These are phyloP conservation scores for Diachasmimorpha longicaudata DNA, from an alignment of 1,140 invertebrate genomes.

Conservation along the genomic window DNA sequence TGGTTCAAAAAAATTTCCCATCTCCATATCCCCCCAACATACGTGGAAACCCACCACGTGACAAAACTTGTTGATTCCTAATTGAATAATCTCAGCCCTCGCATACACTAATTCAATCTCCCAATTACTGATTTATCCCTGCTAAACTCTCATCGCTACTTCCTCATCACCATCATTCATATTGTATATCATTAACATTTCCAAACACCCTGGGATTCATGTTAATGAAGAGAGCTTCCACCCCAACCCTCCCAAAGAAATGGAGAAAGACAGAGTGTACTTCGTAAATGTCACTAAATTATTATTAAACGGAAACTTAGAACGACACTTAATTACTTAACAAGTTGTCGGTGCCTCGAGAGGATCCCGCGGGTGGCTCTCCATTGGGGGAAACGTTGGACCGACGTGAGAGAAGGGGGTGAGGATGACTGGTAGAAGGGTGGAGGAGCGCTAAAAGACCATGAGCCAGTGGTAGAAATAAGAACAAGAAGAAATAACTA, in stretches of 20 bases:
- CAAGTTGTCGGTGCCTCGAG: conserved; percentile 48
- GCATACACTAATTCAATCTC: neutral
- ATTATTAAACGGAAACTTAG: conserved; percentile 55
- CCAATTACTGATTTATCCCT: neutral
- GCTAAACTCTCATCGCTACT: neutral
- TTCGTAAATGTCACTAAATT: conserved; percentile 50
- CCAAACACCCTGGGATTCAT: neutral
- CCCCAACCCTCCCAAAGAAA: neutral
- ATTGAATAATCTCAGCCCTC: no score
- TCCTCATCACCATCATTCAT: no score
- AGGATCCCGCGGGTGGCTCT: conserved; percentile 24
- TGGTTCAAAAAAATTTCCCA: no score
- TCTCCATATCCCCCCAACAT: neutral
- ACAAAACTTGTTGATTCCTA: no score
- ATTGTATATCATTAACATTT: conserved; percentile 24
- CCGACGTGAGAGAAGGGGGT: conserved; percentile 1
- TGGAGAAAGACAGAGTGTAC: conserved; percentile 16
- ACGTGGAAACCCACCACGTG: neutral
- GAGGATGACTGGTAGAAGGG: conserved; percentile 2
- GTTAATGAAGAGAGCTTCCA: conserved; percentile 7
- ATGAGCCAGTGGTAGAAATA: neutral
- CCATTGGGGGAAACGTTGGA: conserved; percentile 5
- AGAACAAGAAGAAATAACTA: neutral
- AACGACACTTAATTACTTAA: conserved; percentile 57
- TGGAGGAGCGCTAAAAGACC: neutral